Percentiles rank a stretch among this genome's conserved stretches.
Conservation (phyloP, 1,140 invertebrate genomes). For the Probaryconus sp. region DNA sequence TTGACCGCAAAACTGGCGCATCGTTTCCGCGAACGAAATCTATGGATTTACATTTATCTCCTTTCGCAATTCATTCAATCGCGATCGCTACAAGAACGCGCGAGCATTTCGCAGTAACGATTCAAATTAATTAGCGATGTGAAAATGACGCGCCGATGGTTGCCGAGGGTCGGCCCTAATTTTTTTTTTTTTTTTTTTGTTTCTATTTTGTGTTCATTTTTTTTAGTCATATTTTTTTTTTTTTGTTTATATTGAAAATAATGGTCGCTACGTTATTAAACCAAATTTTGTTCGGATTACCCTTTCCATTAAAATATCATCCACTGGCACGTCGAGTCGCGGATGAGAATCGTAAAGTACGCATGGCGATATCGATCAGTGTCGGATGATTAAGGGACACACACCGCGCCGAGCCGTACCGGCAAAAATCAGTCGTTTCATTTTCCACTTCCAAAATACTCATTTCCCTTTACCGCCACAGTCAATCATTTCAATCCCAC, state of each 20-base stretch:
- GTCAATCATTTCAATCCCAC: slow-evolving; percentile 47
- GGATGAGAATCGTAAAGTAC: slow-evolving; percentile 36
- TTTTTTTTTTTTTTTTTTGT: slow-evolving; percentile 60
- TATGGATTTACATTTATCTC: slow-evolving; percentile 47
- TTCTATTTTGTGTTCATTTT: slow-evolving; percentile 52
- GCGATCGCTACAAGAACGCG: slow-evolving; percentile 23
- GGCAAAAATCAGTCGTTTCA: slow-evolving; percentile 54
- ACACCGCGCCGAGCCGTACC: slow-evolving; percentile 31
- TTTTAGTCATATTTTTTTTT: background rate
- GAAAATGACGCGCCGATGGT: slow-evolving; percentile 65
- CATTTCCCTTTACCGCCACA: slow-evolving; percentile 48
- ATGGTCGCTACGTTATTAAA: slow-evolving; percentile 29
- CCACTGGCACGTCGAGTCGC: background rate
- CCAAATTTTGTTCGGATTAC: slow-evolving; percentile 44
- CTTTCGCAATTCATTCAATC: slow-evolving; percentile 27
- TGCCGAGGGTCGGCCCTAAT: slow-evolving; percentile 59
- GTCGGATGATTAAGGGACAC: slow-evolving; percentile 54
- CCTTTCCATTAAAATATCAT: slow-evolving; percentile 39
- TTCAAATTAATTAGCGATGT: slow-evolving; percentile 68
- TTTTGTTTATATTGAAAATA: background rate
- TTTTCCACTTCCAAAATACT: slow-evolving; percentile 46
- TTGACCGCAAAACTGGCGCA: slow-evolving; percentile 54
- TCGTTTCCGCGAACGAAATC: slow-evolving; percentile 38
- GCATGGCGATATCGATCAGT: slow-evolving; percentile 50
- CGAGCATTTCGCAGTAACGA: slow-evolving; percentile 6